Percentiles rank a stretch among this genome's conserved stretches.
These are phyloP conservation scores for Aspiorhynchus laticeps DNA, from an alignment of 2,113 vertebrate species.

Conservation along the genomic window DNA sequence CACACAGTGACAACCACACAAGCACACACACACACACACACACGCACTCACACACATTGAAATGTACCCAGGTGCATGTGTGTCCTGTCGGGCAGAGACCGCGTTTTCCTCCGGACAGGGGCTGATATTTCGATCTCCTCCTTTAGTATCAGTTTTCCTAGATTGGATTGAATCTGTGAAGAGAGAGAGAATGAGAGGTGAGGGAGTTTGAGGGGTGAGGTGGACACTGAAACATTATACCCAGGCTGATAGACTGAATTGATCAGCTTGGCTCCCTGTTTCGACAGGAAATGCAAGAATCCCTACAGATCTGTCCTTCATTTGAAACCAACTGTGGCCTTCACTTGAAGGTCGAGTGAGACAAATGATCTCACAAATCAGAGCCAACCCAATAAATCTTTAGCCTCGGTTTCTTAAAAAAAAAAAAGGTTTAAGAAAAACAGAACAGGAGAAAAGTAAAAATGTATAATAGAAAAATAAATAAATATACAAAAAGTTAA, in stretches of 20 bases:
- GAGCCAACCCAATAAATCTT: neutral
- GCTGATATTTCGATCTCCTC: constrained; percentile 86
- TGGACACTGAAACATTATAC: constrained; percentile 7
- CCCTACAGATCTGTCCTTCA: constrained; percentile 38
- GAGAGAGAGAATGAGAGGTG: constrained; percentile 1
- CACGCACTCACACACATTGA: constrained; percentile 30
- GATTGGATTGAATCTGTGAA: constrained; percentile 89
- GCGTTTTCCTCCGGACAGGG: constrained; percentile 86
- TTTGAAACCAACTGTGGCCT: constrained; percentile 14
- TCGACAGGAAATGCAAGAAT: constrained; percentile 31
- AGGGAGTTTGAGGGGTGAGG: neutral
- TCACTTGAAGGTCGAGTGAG: neutral
- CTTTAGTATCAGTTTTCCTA: constrained; percentile 93
- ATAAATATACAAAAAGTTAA: neutral
- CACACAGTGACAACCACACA: neutral
- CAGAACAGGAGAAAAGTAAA: neutral
- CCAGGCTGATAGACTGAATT: constrained; percentile 9
- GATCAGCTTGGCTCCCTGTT: constrained; percentile 5
- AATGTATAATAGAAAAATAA: neutral
- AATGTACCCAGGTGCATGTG: constrained; percentile 78
- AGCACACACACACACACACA: neutral
- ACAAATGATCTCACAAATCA: neutral
- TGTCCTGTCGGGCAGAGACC: constrained; percentile 86
- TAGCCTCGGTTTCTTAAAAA: neutral
- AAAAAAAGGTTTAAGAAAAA: neutral